Base-by-base conservation (phyloP, 1,140 invertebrate species). In the Conus betulinus region DNA sequence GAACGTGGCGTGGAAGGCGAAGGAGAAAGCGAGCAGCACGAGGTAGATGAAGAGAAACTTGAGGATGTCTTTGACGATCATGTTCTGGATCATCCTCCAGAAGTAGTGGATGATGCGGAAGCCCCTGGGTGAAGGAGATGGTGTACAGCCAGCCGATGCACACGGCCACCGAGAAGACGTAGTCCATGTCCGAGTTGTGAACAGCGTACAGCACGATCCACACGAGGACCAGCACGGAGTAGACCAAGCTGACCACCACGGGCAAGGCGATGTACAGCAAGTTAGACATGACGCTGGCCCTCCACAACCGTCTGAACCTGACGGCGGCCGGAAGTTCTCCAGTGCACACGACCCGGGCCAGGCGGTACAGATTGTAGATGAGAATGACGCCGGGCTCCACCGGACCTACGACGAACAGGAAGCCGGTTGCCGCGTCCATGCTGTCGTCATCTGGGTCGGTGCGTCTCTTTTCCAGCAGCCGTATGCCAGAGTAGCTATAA, bases 31-130 rank as follows among this genome's bases (percentile, higher is more conserved):
- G 8, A 94, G 76, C n/a, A 94, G 88, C 20, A 95, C 92, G 20
- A 92, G 60, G 88, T 94, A 95, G 83, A 95, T 91, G 51, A 94
- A 88, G n/a, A 94, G 79, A 84, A 95, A 95, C 63, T 92, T 89
- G 13, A 92, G 78, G 1, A 94, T 88, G 87, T 95, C 94, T 52
- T 91, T 86, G 52, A 93, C 53, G n/a, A 95, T 91, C 93, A 95
- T 94, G 85, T 91, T 92, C 57, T 92, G 89, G 8, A 95, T 90
- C 91, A 95, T 92, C 63, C 91, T 83, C 90, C 93, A 94, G 88
- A 94, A 95, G 78, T 93, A 93, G 89, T 94, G 93, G 52, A 95
- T 92, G 6, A 87, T 82, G 83, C 92, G 91, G 71, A 94, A 93
- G 13, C 93, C 94, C 20, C 93, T 84, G 6, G n/a, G 94, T 94